These are phyloP conservation scores for Gracilinanus agilis DNA, from an alignment of 2,113 vertebrate genomes.

Conservation along the genomic window DNA sequence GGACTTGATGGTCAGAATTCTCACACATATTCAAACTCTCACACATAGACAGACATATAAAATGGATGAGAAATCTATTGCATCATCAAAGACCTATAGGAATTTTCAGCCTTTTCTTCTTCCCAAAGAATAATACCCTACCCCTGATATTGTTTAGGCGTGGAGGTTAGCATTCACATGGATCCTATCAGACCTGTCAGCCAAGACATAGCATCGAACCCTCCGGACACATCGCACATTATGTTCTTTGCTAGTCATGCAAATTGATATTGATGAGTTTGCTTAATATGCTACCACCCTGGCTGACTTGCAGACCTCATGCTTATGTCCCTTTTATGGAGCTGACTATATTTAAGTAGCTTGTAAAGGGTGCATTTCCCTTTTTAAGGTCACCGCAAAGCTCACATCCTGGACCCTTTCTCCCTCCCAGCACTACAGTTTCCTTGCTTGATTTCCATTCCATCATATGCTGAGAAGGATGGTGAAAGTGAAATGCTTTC, in stretches of 20 bases:
- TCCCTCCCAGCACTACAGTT: background rate
- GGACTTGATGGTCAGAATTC: background rate
- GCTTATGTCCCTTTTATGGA: no score
- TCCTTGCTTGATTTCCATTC: slow-evolving; percentile 51
- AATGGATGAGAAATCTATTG: background rate
- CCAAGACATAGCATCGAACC: background rate
- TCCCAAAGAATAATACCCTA: background rate
- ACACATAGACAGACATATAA: background rate
- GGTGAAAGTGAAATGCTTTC: slow-evolving; percentile 49
- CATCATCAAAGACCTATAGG: background rate
- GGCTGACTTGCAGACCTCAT: background rate
- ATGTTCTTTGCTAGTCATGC: background rate
- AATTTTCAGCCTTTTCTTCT: background rate
- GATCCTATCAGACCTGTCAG: background rate
- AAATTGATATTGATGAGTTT: background rate
- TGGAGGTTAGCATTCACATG: background rate
- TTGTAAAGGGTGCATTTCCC: background rate
- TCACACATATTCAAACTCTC: background rate
- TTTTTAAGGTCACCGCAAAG: background rate
- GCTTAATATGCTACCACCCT: background rate
- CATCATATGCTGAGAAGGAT: slow-evolving; percentile 54
- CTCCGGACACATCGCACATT: background rate
- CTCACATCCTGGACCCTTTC: background rate
- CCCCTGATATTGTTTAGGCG: background rate
- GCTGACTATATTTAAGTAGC: background rate